Base-by-base conservation (phyloP, 2,888 invertebrate genomes). In the Vesta saturnalis region DNA sequence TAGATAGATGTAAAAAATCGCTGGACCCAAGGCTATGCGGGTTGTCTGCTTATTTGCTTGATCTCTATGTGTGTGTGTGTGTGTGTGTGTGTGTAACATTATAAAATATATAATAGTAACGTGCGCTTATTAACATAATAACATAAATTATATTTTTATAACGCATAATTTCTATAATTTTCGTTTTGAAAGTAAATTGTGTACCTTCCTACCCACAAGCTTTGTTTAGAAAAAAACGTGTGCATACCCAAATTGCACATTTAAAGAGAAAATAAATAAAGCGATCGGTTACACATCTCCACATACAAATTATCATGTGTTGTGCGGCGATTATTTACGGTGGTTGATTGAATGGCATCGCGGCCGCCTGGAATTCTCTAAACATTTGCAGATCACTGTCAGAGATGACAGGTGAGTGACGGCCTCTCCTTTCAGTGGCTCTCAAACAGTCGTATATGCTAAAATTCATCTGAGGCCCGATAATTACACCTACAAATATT, bases 141-240 rank as follows among this genome's bases (percentile, higher is more conserved):
- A 82, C 82, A 83, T 84, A 84, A 83, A 84, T 84, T 84, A 84
- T 78, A 81, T 77, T 76, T 80, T 73, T 80, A 77, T 78, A 79
- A 79, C 78, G 73, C 72, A 72, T 77, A 76, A 77, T 79, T 79
- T 75, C 75, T 74, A 73, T 76, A 74, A 78, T 78, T 72, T 72
- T 70, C 72, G 49, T 14, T n/a, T 16, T 57, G 52, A 46, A 56
- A 39, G 47, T 14, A 16, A 52, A 19, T 30, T 54, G n/a, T n/a
- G n/a, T n/a, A 49, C 23, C 30, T 21, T 19, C 18, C 1, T 18
- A 6, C 12, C n/a, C n/a, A 14, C 15, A 6, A 18, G 4, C 14
- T n/a, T 6, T 3, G n/a, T 46, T 46, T 8, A 8, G 12, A n/a
- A 54, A 21, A 56, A 46, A 63, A 49, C 64, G 58, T 67, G 65